Evolutionary conservation across 2,888 invertebrate genomes (phyloP).

Genomic region (Eurytoma adleriae): DNA sequence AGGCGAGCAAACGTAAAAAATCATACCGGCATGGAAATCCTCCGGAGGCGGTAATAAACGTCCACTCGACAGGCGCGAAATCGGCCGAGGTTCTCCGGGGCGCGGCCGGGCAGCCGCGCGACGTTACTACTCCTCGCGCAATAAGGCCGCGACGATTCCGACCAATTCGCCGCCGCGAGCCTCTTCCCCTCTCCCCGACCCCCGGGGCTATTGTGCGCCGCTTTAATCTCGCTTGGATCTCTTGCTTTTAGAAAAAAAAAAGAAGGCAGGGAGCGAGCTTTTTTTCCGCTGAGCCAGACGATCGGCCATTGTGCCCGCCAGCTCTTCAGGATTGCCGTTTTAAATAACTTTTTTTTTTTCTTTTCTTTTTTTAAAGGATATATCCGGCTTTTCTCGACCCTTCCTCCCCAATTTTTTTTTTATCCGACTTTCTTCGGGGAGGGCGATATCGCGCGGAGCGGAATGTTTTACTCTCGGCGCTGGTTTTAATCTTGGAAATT

Average conservation of each 20-base stretch:
- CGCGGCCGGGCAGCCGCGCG: neutral
- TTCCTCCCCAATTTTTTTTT: too few relatives aligned
- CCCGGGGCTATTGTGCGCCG: constrained; percentile 18
- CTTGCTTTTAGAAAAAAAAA: constrained; percentile 10
- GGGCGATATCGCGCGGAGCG: too few relatives aligned
- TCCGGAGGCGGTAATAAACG: too few relatives aligned
- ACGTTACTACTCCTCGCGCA: neutral
- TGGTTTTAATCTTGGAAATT: too few relatives aligned
- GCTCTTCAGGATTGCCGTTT: constrained; percentile 33
- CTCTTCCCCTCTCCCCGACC: neutral
- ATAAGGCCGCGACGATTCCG: constrained; percentile 21
- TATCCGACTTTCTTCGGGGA: too few relatives aligned
- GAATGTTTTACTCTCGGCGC: too few relatives aligned
- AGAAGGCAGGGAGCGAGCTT: neutral
- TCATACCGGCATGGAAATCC: too few relatives aligned
- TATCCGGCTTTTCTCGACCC: too few relatives aligned
- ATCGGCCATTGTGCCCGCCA: constrained; percentile 28
- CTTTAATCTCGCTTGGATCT: constrained; percentile 38
- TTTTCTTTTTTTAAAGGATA: too few relatives aligned
- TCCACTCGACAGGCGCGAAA: too few relatives aligned
- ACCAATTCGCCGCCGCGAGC: constrained; percentile 27
- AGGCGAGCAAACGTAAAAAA: too few relatives aligned
- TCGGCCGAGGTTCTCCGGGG: neutral
- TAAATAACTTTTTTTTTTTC: constrained; percentile 33
- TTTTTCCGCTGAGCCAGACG: constrained; percentile 26